These are phyloP conservation scores for Drosophila athabasca DNA, from an alignment of 1,140 invertebrate genomes.

Conservation along the genomic window DNA sequence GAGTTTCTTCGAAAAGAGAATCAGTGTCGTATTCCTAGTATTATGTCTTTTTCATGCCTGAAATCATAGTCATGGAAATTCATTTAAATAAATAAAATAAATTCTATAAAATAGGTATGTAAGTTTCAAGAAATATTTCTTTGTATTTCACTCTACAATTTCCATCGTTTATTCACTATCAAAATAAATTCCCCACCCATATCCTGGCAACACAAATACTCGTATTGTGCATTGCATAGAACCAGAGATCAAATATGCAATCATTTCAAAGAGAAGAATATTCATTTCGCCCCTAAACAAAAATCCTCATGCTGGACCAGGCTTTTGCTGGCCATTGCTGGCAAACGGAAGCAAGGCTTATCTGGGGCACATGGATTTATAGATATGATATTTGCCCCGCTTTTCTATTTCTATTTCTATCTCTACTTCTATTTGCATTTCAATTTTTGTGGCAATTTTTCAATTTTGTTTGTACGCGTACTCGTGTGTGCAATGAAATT, in stretches of 20 bases:
- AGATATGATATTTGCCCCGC: slow-evolving; percentile 36
- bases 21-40: too few relatives aligned
- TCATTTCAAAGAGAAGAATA: slow-evolving; percentile 36
- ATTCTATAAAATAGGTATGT: too few relatives aligned
- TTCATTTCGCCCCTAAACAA: slow-evolving; percentile 28
- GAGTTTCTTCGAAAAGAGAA: too few relatives aligned
- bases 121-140: too few relatives aligned
- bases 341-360: slow-evolving; percentile 38
- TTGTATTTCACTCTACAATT: too few relatives aligned
- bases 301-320: slow-evolving; percentile 13
- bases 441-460: slow-evolving; percentile 15
- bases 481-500: slow-evolving; percentile 46
- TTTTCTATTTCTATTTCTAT: slow-evolving; percentile 1
- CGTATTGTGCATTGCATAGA: slow-evolving; percentile 14
- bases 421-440: neutral
- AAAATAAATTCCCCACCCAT: too few relatives aligned
- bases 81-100: too few relatives aligned
- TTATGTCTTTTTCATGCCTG: too few relatives aligned
- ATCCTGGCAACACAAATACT: too few relatives aligned
- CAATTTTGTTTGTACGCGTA: too few relatives aligned
- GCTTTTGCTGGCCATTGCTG: neutral
- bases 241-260: slow-evolving; percentile 36
- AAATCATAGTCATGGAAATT: too few relatives aligned
- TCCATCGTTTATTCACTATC: too few relatives aligned
- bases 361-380: slow-evolving; percentile 49